Evolutionary conservation across 1,140 invertebrate genomes (phyloP).

Genomic region (Luehdorfia chinensis): DNA sequence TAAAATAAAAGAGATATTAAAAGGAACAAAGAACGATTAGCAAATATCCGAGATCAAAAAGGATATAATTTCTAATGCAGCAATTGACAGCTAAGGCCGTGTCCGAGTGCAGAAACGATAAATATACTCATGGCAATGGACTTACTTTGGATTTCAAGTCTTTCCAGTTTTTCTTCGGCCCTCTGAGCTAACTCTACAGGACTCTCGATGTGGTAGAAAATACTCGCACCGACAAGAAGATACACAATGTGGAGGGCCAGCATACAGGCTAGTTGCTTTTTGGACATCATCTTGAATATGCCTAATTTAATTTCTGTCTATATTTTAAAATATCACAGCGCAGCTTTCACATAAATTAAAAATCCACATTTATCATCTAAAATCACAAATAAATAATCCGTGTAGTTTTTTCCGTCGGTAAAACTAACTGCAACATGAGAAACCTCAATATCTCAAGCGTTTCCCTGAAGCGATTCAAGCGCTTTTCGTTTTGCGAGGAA

Average conservation of each 20-base stretch:
- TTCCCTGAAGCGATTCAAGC: constrained; percentile 30
- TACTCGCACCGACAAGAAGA: constrained; percentile 84
- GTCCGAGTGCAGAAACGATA: constrained; percentile 19
- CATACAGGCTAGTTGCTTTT: constrained; percentile 87
- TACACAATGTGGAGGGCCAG: constrained; percentile 86
- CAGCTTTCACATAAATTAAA: constrained; percentile 15
- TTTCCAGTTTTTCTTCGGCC: constrained; percentile 77
- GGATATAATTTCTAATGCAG: constrained; percentile 37
- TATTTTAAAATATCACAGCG: constrained; percentile 8
- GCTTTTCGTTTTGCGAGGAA: constrained; percentile 23
- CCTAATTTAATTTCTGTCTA: constrained; percentile 18
- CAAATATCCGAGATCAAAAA: constrained; percentile 22
- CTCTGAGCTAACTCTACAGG: constrained; percentile 80
- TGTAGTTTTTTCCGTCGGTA: constrained; percentile 32
- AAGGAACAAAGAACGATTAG: constrained; percentile 17
- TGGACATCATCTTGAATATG: constrained; percentile 83
- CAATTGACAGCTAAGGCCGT: constrained; percentile 26
- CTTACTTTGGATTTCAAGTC: constrained; percentile 84
- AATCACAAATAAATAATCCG: constrained; percentile 44
- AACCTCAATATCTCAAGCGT: constrained; percentile 30
- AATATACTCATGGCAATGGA: constrained; percentile 31
- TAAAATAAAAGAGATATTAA: no score
- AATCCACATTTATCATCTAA: constrained; percentile 18
- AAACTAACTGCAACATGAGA: constrained; percentile 30
- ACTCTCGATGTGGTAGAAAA: constrained; percentile 88